Base-by-base conservation (phyloP, 1,140 invertebrate species). In the Drosophila ohnishii region DNA sequence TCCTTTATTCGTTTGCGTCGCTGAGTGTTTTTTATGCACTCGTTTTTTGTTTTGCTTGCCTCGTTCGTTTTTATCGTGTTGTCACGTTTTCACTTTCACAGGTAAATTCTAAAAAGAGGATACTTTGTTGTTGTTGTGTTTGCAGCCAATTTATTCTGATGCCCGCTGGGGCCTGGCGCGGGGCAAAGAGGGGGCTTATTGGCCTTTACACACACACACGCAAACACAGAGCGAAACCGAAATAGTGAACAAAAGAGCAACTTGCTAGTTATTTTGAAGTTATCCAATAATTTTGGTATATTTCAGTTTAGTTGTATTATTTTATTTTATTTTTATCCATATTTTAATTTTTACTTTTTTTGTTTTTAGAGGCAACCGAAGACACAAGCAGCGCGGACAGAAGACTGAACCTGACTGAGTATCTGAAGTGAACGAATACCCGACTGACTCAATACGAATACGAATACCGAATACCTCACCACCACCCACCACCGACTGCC, bases 21-120 rank as follows among this genome's bases (percentile, higher is more conserved):
- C 34, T 62, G 39, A 40, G 45, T 51, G 37, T 70, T 75, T 59
- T 61, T 63, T 70, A 47, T 67, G 76, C 80, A 83, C 84, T 84
- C 70, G 69, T 44, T 55, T 74, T 87, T 84, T 87, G 84, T 87
- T 87, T 87, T 87, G 84, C 84, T 87, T 87, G 69, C 62, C 77
- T 89, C 80, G 67, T 87, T 88, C 83, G 78, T 75, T 76, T 75
- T 76, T 75, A 55, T 75, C 56, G 63, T 47, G 40, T 59, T 53
- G 55, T 76, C 72, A 75, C 80, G 80, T 88, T 87, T 87, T 87
- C 84, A 87, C 84, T 84, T 87, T 88, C 77, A 84, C 80, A 87
- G 69, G 72, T 87, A 83, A 77, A 87, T 88, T 80, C 83, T 87
- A 67, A 48, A 71, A 73, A 39, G 62, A 77, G 47, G 42, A 56